Evolutionary conservation across 2,888 invertebrate genomes (phyloP), one percentile per base, ranked within the genome.

Genomic region (Endomychus coccineus): DNA sequence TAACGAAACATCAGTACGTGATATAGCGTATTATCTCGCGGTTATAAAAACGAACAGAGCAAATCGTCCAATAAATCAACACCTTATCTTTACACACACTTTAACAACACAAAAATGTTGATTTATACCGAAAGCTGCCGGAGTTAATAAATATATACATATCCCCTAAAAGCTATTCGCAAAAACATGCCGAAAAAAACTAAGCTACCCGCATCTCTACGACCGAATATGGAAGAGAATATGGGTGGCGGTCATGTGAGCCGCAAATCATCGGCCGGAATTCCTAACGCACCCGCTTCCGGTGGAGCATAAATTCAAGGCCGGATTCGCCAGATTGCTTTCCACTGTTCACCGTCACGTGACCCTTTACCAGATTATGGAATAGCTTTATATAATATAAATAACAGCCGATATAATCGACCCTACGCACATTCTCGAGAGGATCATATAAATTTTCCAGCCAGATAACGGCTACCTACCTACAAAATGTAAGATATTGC

Each of bases 251-350:
- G 49, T 46, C 57, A 59, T 55, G 55, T 53, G 57, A 55, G 60
- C 67, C 68, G 73, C 73, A 74, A 73, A 74, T 74, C 73, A 74
- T 71, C 64, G 46, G 59, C 66, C 73, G 74, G 74, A 74, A 73
- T 73, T 73, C 73, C 71, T 71, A 70, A 62, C 63, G 66, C 70
- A 70, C 69, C 69, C 68, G 62, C 58, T 67, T 67, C 67, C 67
- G 61, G 54, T 55, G 51, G 48, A 49, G 55, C 52, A 56, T 55
- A 60, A 60, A 61, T 60, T 57, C 57, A 51, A 50, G 51, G 52
- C 58, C 59, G 61, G 60, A 62, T 39, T 21, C 34, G 30, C 29
- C 39, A 39, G 39, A 39, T 39, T 39, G 39, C 34, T 15, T 15
- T 29, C 16, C 29, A 15, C 6, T 29, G 29, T 15, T 15, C 14